Conservation (phyloP, 2,797 vertebrate species). For the Cryptoprocta ferox region DNA sequence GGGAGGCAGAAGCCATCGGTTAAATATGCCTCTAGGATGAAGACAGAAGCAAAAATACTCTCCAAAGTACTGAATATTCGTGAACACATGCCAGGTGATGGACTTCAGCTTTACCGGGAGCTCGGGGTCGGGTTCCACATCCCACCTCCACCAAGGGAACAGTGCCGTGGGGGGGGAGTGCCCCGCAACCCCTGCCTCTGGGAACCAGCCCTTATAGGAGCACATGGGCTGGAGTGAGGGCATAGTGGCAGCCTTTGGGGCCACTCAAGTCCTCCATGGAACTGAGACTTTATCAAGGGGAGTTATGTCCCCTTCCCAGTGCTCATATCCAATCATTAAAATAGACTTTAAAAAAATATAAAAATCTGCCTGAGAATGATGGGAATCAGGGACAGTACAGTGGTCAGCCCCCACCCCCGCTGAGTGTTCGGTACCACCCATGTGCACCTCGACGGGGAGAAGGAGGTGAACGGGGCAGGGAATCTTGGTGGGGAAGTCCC, state of each 20-base stretch:
- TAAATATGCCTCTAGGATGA: conserved; percentile 56
- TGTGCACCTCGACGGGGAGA: background rate
- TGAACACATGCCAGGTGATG: conserved; percentile 54
- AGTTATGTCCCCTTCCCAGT: conserved; percentile 78
- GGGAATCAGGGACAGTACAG: conserved; percentile 82
- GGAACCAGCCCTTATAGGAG: conserved; percentile 63
- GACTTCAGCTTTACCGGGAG: conserved; percentile 55
- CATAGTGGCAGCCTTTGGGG: conserved; percentile 60
- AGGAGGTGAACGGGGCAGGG: background rate
- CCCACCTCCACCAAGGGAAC: conserved; percentile 68
- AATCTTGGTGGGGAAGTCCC: background rate
- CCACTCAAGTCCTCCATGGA: conserved; percentile 73
- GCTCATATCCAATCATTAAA: conserved; percentile 80
- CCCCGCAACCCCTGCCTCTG: conserved; percentile 12
- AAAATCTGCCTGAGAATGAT: conserved; percentile 83
- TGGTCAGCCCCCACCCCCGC: conserved; percentile 49
- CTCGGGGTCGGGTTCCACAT: conserved; percentile 55
- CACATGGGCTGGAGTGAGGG: conserved; percentile 40
- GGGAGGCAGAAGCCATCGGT: conserved; percentile 61
- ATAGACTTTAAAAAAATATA: conserved; percentile 83
- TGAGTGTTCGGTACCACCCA: background rate
- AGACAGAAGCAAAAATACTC: conserved; percentile 52
- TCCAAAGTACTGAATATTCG: conserved; percentile 18
- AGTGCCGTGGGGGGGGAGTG: conserved; percentile 67
- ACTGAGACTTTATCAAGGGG: conserved; percentile 80